These are phyloP conservation scores for Microctonus hyperodae DNA, from an alignment of 2,888 invertebrate genomes.

Conservation along the genomic window DNA sequence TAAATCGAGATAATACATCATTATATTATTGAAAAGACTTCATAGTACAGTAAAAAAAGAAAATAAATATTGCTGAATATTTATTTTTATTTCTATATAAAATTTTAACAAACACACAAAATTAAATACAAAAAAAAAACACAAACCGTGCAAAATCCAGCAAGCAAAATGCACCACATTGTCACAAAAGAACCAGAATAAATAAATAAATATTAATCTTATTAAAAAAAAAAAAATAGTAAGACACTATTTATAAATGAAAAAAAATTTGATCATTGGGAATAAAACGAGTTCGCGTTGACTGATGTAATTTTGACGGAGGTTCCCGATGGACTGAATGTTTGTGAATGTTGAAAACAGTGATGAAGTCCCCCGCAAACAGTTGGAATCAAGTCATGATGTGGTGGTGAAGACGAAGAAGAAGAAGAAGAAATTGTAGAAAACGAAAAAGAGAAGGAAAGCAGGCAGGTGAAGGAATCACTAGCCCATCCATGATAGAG, in stretches of 20 bases:
- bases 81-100: neutral
- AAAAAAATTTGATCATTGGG: slow-evolving; percentile 11
- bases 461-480: slow-evolving; percentile 40
- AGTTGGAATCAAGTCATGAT: neutral
- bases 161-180: slow-evolving; percentile 57
- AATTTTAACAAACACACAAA: neutral
- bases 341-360: slow-evolving; percentile 27
- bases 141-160: slow-evolving; percentile 57
- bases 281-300: slow-evolving; percentile 1
- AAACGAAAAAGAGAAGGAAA: slow-evolving; percentile 27
- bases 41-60: neutral
- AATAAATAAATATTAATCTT: slow-evolving; percentile 15
- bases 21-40: neutral
- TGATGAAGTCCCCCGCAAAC: slow-evolving; percentile 26
- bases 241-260: neutral
- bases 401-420: neutral
- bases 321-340: slow-evolving; percentile 55
- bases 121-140: slow-evolving; percentile 18
- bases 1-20: slow-evolving; percentile 14
- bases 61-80: neutral
- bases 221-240: slow-evolving; percentile 2
- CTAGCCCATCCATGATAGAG: slow-evolving; percentile 54
- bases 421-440: too few species aligned
- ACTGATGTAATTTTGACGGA: slow-evolving; percentile 54
- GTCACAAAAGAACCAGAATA: slow-evolving; percentile 28